Conservation (phyloP, 2,888 invertebrate species). For the Eumacrocentrus americanus region DNA sequence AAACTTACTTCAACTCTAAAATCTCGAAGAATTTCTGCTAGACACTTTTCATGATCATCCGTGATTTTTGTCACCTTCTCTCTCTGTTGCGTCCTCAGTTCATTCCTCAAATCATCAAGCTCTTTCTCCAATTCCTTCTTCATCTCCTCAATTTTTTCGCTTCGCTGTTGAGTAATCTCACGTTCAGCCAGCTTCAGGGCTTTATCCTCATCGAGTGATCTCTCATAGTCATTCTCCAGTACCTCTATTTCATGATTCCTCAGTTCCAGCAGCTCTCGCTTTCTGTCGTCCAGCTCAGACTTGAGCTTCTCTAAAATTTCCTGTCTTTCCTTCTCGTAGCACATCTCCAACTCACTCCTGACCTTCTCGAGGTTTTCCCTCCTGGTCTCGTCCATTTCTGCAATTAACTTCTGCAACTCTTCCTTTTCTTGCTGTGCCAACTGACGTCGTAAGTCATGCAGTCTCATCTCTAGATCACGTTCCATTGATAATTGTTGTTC, state of each 20-base stretch:
- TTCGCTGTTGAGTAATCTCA: slow-evolving; percentile 60
- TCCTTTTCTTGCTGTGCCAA: slow-evolving; percentile 60
- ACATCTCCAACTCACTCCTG: slow-evolving; percentile 53
- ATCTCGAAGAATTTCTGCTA: slow-evolving; percentile 61
- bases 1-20: slow-evolving; percentile 69
- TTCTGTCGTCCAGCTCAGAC: slow-evolving; percentile 62
- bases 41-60: slow-evolving; percentile 58
- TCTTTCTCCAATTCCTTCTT: slow-evolving; percentile 62
- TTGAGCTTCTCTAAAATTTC: slow-evolving; percentile 61
- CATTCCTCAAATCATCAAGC: slow-evolving; percentile 51
- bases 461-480: slow-evolving; percentile 60
- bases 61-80: slow-evolving; percentile 57
- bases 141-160: slow-evolving; percentile 67
- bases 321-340: slow-evolving; percentile 59
- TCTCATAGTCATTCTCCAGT: slow-evolving; percentile 65
- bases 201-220: slow-evolving; percentile 56
- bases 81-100: slow-evolving; percentile 50
- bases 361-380: slow-evolving; percentile 52
- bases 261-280: slow-evolving; percentile 60
- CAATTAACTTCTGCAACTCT: slow-evolving; percentile 50
- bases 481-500: slow-evolving; percentile 63
- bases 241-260: slow-evolving; percentile 64
- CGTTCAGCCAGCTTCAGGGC: slow-evolving; percentile 48
- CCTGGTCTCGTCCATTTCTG: slow-evolving; percentile 51
- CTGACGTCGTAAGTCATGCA: slow-evolving; percentile 63